A percentile compares a stretch with the other conserved stretches of the same genome.
phyloP scores from a whole-genome alignment of 2,888 invertebrate genomes.

The Scaptomyza flava region DNA sequence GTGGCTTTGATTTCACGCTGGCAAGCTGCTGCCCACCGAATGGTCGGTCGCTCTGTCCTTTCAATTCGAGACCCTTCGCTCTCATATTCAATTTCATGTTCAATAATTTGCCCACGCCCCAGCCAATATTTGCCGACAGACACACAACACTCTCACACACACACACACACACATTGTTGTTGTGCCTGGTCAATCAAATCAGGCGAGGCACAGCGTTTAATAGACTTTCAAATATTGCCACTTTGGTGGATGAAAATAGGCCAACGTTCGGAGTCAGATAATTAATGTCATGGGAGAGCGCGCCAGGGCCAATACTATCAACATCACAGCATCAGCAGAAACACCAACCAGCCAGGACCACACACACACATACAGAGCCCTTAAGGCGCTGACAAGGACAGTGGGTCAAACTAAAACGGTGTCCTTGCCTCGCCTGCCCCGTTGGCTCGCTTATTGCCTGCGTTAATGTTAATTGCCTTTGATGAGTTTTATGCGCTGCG shows the following conservation, averaged over 20 bases:
- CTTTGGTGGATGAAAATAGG: constrained; percentile 48
- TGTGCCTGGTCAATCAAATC: constrained; percentile 53
- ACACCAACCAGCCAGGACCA: too few species aligned
- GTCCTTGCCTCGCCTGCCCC: constrained; percentile 15
- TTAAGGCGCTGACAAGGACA: constrained; percentile 53
- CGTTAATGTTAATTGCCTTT: constrained; percentile 79
- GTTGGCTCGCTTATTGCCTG: constrained; percentile 68
- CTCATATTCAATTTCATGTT: constrained; percentile 74
- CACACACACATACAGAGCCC: constrained; percentile 4
- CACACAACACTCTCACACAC: too few species aligned
- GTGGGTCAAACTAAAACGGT: constrained; percentile 15
- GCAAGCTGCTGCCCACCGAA: constrained; percentile 8
- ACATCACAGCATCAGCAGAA: not conserved
- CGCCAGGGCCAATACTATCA: constrained; percentile 19
- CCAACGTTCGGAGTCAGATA: constrained; percentile 58
- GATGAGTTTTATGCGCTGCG: constrained; percentile 78
- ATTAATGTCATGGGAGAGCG: constrained; percentile 69
- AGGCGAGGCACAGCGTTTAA: constrained; percentile 57
- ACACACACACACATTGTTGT: not conserved
- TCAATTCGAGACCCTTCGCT: not conserved
- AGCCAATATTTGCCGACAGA: constrained; percentile 33
- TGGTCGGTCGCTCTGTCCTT: constrained; percentile 1
- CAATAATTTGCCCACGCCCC: constrained; percentile 62
- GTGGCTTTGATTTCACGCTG: constrained; percentile 72
- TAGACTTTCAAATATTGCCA: constrained; percentile 79